Evolutionary conservation across 2,888 invertebrate species (phyloP), one percentile per base, ranked within the genome.

Genomic region (Napeogenes inachia): DNA sequence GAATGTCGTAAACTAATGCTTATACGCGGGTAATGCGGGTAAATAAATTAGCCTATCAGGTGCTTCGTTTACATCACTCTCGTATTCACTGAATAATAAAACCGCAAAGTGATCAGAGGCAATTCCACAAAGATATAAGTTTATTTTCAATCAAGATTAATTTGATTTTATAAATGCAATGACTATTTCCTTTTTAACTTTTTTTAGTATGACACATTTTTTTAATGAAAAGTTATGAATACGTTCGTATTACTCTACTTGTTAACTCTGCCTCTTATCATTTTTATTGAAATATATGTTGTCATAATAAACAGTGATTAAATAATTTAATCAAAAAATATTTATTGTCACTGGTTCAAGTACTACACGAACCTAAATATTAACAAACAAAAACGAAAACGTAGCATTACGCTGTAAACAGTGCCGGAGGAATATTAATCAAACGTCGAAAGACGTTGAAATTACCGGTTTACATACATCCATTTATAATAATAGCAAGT

Each of bases 11-110:
- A 64, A 60, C 62, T 67, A 65, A 64, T 65, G 57, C 56, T 65
- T 68, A 68, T 60, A 62, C 46, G 59, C 50, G 47, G 61, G 63
- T 63, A 68, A 68, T 45, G 59, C 50, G 54, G 61, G 63, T 63
- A 68, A 68, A 67, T 63, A 64, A 64, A 70, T 70, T 70, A 68
- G 59, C 61, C 57, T 65, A 63, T 65, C 62, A 61, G 32, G 33
- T 62, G 61, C 59, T 54, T 60, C 55, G 61, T 59, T 64, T 60
- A 61, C 58, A 59, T 42, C 10, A 10, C 42, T 54, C 54, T 47
- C 56, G 54, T 45, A 54, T 38, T 46, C 56, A 59, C 12, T 45
- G 61, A 13, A 21, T 50, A 13, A 6, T 56, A 30, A 64, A 45
- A 56, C 60, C 60, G 60, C 64, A 54, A 54, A 45, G 46, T 59